Conservation (phyloP, 1,140 invertebrate species). For the Calycopis cecrops region DNA sequence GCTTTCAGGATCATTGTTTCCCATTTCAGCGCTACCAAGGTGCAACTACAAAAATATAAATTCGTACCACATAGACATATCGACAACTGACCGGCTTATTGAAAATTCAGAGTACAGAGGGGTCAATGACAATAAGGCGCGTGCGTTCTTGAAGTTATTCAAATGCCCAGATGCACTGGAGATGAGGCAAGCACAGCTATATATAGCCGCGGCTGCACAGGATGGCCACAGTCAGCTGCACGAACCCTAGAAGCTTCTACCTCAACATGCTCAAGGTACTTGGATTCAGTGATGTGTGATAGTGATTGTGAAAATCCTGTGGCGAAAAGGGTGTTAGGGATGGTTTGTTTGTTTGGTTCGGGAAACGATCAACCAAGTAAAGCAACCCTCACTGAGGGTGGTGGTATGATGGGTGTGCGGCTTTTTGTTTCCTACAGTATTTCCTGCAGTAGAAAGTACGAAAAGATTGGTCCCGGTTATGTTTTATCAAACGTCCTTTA, state of each 20-base stretch:
- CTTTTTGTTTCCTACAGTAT: too few relatives aligned
- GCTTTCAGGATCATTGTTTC: too few relatives aligned
- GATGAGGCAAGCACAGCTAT: conserved; percentile 47
- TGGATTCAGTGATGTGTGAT: conserved; percentile 6
- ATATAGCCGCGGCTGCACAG: background rate
- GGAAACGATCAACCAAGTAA: too few relatives aligned
- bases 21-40: too few relatives aligned
- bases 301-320: background rate
- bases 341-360: too few relatives aligned
- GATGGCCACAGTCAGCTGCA: background rate
- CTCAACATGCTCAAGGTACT: conserved; percentile 9
- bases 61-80: background rate
- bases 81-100: background rate
- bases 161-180: conserved; percentile 69
- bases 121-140: conserved; percentile 29
- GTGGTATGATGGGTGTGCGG: too few relatives aligned
- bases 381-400: too few relatives aligned
- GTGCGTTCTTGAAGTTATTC: conserved; percentile 73
- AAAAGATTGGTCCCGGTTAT: too few relatives aligned
- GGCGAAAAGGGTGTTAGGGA: too few relatives aligned
- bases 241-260: background rate
- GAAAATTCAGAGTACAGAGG: conserved; percentile 6
- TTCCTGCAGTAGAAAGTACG: too few relatives aligned
- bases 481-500: too few relatives aligned
- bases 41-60: background rate